Conservation (phyloP, 2,888 invertebrate species). For the Xanthia togata region DNA sequence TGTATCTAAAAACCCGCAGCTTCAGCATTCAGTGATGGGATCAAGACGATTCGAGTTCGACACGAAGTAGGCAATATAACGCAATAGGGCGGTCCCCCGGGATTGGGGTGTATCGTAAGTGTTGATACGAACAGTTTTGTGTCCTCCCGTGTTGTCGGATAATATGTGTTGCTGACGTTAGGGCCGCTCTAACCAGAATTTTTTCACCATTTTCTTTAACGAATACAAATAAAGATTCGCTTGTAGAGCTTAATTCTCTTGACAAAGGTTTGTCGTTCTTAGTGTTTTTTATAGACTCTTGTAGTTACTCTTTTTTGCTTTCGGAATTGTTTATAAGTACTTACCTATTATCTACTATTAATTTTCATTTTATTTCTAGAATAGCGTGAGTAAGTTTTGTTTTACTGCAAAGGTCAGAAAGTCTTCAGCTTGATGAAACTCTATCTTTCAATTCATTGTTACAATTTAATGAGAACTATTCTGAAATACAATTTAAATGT, state of each 20-base stretch:
- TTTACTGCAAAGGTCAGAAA: conserved; percentile 1
- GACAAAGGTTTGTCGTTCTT: conserved; percentile 29
- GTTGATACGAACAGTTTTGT: conserved; percentile 80
- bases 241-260: conserved; percentile 48
- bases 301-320: neutral
- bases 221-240: conserved; percentile 55
- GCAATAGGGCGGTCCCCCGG: conserved; percentile 75
- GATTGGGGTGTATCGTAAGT: conserved; percentile 80
- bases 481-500: conserved; percentile 39
- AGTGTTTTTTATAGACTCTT: conserved; percentile 3
- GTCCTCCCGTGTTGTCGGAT: conserved; percentile 75
- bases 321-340: conserved; percentile 4
- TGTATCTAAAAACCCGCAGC: conserved; percentile 56
- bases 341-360: neutral
- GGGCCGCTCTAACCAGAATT: conserved; percentile 58
- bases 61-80: conserved; percentile 75
- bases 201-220: conserved; percentile 59
- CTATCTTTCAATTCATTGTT: conserved; percentile 13
- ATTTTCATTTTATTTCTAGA: conserved; percentile 6
- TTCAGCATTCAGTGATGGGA: conserved; percentile 67
- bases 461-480: conserved; percentile 24
- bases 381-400: conserved; percentile 1
- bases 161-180: conserved; percentile 74
- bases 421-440: conserved; percentile 8
- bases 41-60: conserved; percentile 76